These are phyloP conservation scores for Caracal caracal DNA, from an alignment of 2,113 vertebrate species.

Conservation along the genomic window DNA sequence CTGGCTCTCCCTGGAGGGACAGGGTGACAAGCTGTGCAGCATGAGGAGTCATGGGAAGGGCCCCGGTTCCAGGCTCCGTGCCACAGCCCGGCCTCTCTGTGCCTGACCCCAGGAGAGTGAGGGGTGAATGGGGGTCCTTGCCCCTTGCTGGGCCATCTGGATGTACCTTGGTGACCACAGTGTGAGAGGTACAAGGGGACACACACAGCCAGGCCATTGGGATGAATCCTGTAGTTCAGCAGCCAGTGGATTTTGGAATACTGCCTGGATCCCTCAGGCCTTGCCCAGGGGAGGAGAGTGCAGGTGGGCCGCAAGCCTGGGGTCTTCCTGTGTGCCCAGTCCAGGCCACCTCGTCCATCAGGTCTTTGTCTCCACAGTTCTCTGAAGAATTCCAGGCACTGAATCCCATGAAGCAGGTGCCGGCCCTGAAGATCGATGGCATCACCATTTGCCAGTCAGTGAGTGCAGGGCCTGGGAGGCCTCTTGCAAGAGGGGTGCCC, in stretches of 20 bases:
- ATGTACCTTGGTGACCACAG: not conserved
- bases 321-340: not conserved
- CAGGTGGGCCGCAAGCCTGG: not conserved
- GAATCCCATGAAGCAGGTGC: slow-evolving; percentile 98
- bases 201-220: not conserved
- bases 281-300: not conserved
- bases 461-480: slow-evolving; percentile 78
- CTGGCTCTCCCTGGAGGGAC: not conserved
- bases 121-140: not conserved
- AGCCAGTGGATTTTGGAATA: not conserved
- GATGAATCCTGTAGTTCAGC: not conserved
- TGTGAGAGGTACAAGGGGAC: not conserved
- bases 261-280: not conserved
- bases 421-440: slow-evolving; percentile 93
- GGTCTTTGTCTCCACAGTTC: slow-evolving; percentile 85
- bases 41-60: not conserved
- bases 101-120: not conserved
- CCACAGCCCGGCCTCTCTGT: not conserved
- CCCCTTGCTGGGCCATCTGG: not conserved
- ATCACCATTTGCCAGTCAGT: slow-evolving; percentile 94
- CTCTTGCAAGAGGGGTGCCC: not conserved
- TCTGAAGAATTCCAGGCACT: slow-evolving; percentile 89
- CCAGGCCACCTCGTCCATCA: not conserved
- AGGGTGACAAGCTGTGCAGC: not conserved
- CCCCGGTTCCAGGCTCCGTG: not conserved